Evolutionary conservation across 2,113 vertebrate species (phyloP).

Genomic region (Bothrops jararaca): DNA sequence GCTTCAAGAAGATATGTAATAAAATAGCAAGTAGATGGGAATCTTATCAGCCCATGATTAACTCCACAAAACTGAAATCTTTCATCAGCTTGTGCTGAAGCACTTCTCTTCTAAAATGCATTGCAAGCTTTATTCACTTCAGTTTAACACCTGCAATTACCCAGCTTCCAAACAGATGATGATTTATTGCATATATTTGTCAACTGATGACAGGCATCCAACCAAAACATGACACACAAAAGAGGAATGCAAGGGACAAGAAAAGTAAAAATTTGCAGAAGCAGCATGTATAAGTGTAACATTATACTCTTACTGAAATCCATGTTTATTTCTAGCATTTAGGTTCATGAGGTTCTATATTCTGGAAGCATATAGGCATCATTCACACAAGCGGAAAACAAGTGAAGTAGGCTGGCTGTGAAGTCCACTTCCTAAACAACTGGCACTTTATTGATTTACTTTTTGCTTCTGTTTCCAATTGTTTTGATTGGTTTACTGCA

Average conservation of each 20-base stretch:
- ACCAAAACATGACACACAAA: too few relatives aligned
- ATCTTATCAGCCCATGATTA: background rate
- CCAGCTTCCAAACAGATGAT: background rate
- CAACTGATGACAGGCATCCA: too few relatives aligned
- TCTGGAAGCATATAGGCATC: background rate
- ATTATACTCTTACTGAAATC: background rate
- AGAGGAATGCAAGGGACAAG: too few relatives aligned
- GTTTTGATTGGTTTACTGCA: too few relatives aligned
- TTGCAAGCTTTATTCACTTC: background rate
- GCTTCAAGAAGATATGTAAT: background rate
- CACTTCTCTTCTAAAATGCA: background rate
- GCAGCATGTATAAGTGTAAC: background rate
- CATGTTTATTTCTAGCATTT: background rate
- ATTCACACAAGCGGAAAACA: background rate
- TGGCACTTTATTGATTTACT: background rate
- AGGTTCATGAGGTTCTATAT: background rate
- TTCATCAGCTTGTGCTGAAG: background rate
- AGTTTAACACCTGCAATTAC: background rate
- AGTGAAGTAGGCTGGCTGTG: background rate
- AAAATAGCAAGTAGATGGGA: background rate
- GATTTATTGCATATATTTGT: background rate
- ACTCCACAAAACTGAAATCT: background rate
- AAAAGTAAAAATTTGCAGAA: background rate
- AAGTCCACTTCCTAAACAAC: too few relatives aligned
- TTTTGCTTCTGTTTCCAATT: too few relatives aligned